Percentiles rank a stretch among this genome's conserved stretches.
These are phyloP conservation scores for roundworm (Caenorhabditis elegans) DNA, from an alignment of 1,140 invertebrate genomes.

Conservation along the genomic window WBcel235 BX284605.5:10361001-10361500, in stretches of 20 bases:
- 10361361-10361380: no score
- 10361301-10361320: no score
- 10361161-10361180: slow-evolving; percentile 69
- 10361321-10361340: no score
- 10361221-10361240: slow-evolving; percentile 46
- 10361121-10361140: slow-evolving; percentile 76
- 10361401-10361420: no score
- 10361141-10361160: slow-evolving; percentile 76
- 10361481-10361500: no score
- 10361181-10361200: slow-evolving; percentile 50
- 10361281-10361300: no score
- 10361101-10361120: slow-evolving; percentile 79
- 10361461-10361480: no score
- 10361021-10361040: neutral
- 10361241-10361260: neutral
- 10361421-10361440: no score
- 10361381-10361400: no score
- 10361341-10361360: no score
- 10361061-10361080: slow-evolving; percentile 75
- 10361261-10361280: no score
- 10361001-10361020: slow-evolving; percentile 57
- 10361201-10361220: slow-evolving; percentile 48
- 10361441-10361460: no score
- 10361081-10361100: slow-evolving; percentile 72
- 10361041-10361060: slow-evolving; percentile 76